phyloP scores from a whole-genome alignment of 1,140 invertebrate species.

The Drosophila takahashii region DNA sequence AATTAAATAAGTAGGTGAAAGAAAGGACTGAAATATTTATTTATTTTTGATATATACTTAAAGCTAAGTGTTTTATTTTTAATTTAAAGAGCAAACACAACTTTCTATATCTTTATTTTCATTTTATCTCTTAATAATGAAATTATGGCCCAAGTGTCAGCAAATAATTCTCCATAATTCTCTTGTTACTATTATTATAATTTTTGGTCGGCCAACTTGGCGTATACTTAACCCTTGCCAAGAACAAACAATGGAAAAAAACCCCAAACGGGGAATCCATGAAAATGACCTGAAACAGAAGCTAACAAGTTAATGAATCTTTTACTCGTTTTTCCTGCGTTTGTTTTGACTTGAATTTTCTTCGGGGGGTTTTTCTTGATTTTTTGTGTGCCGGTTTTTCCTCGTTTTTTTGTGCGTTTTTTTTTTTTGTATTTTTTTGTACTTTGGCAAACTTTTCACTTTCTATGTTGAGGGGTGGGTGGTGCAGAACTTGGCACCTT shows the following conservation, averaged over 20 bases:
- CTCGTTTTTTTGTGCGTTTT: conserved; percentile 4
- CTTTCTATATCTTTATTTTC: no score
- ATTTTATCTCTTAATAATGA: not conserved
- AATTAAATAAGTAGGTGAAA: not conserved
- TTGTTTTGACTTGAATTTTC: conserved; percentile 46
- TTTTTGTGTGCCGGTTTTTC: conserved; percentile 8
- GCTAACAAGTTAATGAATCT: conserved; percentile 77
- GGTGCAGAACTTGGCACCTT: conserved; percentile 71
- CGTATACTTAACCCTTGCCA: conserved; percentile 26
- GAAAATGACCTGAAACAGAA: conserved; percentile 35
- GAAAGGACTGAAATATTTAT: not conserved
- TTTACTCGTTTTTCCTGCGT: conserved; percentile 32
- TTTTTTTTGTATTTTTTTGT: conserved; percentile 55
- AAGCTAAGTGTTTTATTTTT: no score
- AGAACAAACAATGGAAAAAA: not conserved
- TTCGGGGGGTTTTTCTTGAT: conserved; percentile 3
- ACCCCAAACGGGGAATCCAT: conserved; percentile 9
- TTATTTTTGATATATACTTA: not conserved
- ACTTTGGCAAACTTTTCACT: conserved; percentile 84
- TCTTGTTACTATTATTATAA: conserved; percentile 2
- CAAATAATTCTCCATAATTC: not conserved
- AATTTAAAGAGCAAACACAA: no score
- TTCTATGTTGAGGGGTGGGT: conserved; percentile 44
- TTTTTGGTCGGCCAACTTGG: not conserved
- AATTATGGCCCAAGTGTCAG: not conserved